Percentiles rank a stretch among this genome's conserved stretches.
Conservation (phyloP, 2,888 invertebrate genomes). For the Miltochrista miniata region DNA sequence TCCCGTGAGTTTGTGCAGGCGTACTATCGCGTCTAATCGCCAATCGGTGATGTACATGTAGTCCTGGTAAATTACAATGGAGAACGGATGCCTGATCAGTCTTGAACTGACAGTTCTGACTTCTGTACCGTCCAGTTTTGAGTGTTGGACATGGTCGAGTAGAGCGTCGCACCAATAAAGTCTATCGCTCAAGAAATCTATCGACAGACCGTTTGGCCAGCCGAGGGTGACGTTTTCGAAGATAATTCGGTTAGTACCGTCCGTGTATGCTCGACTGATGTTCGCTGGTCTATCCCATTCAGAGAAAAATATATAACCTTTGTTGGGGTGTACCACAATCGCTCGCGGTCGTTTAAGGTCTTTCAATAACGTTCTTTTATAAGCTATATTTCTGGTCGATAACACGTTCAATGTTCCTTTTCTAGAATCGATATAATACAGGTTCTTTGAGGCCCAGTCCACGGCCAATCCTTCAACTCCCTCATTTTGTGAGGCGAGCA, state of each 20-base stretch:
- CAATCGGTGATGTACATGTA: slow-evolving; percentile 99
- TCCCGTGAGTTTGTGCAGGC: slow-evolving; percentile 94
- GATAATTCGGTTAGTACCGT: slow-evolving; percentile 93
- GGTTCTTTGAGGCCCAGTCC: slow-evolving; percentile 97
- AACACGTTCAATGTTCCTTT: slow-evolving; percentile 97
- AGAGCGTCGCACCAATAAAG: slow-evolving; percentile 99
- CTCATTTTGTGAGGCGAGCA: slow-evolving; percentile 97
- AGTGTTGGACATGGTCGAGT: slow-evolving; percentile 97
- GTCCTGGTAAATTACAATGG: slow-evolving; percentile 94
- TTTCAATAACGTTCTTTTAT: slow-evolving; percentile 91
- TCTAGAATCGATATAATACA: slow-evolving; percentile 97
- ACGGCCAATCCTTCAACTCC: slow-evolving; percentile 98
- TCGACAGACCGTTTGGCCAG: slow-evolving; percentile 98
- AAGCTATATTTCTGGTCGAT: slow-evolving; percentile 93
- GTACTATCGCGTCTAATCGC: slow-evolving; percentile 96
- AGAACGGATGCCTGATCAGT: slow-evolving; percentile 95
- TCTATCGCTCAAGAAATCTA: slow-evolving; percentile 94
- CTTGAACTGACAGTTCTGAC: slow-evolving; percentile 94
- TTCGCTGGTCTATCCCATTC: slow-evolving; percentile 99
- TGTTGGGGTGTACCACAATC: slow-evolving; percentile 98
- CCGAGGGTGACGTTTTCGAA: slow-evolving; percentile 96
- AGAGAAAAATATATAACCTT: slow-evolving; percentile 96
- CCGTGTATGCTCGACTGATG: slow-evolving; percentile 95
- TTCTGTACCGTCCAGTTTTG: slow-evolving; percentile 95
- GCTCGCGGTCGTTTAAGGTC: slow-evolving; percentile 96